These are phyloP conservation scores for Anguilla pacifica DNA, from an alignment of 2,797 vertebrate genomes.

Conservation along the genomic window DNA sequence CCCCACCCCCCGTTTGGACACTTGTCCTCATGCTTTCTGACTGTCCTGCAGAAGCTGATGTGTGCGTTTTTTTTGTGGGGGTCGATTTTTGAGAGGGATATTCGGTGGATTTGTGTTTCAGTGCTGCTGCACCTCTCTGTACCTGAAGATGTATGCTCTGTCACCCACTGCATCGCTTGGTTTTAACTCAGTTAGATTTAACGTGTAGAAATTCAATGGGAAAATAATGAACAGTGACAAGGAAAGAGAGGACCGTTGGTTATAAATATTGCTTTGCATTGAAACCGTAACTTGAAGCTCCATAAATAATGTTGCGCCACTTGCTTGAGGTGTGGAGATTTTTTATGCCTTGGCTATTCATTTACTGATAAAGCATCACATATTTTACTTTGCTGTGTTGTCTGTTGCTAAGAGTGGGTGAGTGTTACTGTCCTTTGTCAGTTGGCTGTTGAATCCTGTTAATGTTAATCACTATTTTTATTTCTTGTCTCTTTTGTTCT, in stretches of 20 bases:
- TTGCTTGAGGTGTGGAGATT: neutral
- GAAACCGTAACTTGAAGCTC: neutral
- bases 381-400: neutral
- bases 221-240: neutral
- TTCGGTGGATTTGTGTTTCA: neutral
- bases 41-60: neutral
- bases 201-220: neutral
- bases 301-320: neutral
- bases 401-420: neutral
- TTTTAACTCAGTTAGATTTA: neutral
- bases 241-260: neutral
- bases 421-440: neutral
- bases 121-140: neutral
- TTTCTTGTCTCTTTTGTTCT: slow-evolving; percentile 43
- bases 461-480: slow-evolving; percentile 28
- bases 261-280: neutral
- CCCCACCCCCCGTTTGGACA: neutral
- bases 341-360: neutral
- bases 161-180: slow-evolving; percentile 38
- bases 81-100: neutral
- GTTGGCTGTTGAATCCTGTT: slow-evolving; percentile 20
- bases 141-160: slow-evolving; percentile 27
- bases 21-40: neutral
- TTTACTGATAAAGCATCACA: neutral
- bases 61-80: neutral